Conservation (phyloP, 2,113 vertebrate genomes). For the Equus przewalskii region DNA sequence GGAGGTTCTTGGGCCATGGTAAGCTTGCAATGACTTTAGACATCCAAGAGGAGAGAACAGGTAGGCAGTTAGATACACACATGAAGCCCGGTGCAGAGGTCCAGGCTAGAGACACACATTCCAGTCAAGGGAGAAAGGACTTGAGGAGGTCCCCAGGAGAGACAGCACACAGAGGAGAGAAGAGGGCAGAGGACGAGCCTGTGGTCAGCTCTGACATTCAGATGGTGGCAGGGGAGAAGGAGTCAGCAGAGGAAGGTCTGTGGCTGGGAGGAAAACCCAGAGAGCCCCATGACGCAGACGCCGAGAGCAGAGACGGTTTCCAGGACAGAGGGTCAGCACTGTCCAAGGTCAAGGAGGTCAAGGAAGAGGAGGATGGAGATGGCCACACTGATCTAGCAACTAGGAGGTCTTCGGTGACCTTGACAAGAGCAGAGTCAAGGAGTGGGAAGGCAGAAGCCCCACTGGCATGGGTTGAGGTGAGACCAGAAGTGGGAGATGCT, state of each 20-base stretch:
- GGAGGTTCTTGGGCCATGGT: not conserved
- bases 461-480: not conserved
- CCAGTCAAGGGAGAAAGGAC: not conserved
- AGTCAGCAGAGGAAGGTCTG: not conserved
- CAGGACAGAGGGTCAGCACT: not conserved
- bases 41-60: not conserved
- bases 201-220: not conserved
- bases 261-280: not conserved
- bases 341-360: not conserved
- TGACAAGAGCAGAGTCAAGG: not conserved
- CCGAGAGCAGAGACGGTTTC: not conserved
- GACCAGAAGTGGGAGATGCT: not conserved
- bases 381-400: no score
- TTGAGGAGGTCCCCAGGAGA: fast-evolving
- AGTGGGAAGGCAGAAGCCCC: not conserved
- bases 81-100: not conserved
- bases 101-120: not conserved
- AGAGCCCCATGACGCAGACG: no score
- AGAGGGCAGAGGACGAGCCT: not conserved
- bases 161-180: not conserved
- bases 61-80: not conserved
- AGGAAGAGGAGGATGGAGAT: no score
- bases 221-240: not conserved
- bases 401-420: not conserved
- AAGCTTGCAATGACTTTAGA: not conserved